Percentiles rank a stretch among this genome's conserved stretches.
Evolutionary conservation across 1,140 invertebrate genomes (phyloP).

Genomic region (Trachelipus rathkii): DNA sequence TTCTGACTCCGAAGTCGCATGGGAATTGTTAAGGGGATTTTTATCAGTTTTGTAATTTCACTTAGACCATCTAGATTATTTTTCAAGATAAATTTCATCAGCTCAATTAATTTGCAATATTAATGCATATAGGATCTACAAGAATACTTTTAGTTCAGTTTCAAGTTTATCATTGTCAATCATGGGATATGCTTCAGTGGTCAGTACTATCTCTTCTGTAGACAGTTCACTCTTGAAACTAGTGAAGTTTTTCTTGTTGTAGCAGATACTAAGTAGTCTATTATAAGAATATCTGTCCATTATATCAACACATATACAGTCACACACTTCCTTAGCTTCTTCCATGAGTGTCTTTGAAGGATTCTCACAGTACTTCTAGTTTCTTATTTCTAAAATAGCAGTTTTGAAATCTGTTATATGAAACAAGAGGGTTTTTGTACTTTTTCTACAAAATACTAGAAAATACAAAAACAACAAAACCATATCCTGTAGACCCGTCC

Average conservation of each 20-base stretch:
- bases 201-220: constrained; percentile 28
- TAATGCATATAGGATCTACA: not conserved
- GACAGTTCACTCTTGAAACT: constrained; percentile 28
- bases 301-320: constrained; percentile 36
- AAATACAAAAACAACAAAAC: too few relatives aligned
- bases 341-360: constrained; percentile 31
- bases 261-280: constrained; percentile 39
- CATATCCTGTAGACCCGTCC: too few relatives aligned
- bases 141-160: constrained; percentile 13
- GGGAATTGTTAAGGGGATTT: constrained; percentile 32
- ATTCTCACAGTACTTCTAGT: constrained; percentile 33
- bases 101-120: constrained; percentile 31
- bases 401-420: constrained; percentile 39
- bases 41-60: constrained; percentile 35
- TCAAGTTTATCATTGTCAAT: not conserved
- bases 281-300: constrained; percentile 37
- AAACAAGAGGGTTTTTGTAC: too few relatives aligned
- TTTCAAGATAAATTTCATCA: constrained; percentile 29
- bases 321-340: constrained; percentile 43
- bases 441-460: too few relatives aligned
- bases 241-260: constrained; percentile 29
- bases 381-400: constrained; percentile 40
- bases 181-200: constrained; percentile 10
- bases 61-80: constrained; percentile 34
- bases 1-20: constrained; percentile 31